Conservation (phyloP, 2,888 invertebrate species). For the Acrocyrtus sp. region DNA sequence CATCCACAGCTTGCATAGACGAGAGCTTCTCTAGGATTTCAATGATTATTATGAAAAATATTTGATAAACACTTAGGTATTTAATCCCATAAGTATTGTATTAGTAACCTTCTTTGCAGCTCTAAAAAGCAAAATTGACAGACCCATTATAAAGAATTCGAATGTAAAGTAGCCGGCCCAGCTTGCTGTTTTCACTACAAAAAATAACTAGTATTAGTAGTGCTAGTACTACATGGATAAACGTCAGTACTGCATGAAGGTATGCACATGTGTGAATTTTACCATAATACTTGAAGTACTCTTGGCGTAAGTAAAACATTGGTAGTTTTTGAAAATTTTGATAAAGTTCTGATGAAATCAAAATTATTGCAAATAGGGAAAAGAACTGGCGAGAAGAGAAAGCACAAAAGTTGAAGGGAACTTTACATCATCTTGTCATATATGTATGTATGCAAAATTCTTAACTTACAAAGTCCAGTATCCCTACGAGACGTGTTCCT, state of each 20-base stretch:
- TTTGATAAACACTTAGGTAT: not conserved
- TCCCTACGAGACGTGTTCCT: slow-evolving; percentile 31
- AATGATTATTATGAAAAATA: not conserved
- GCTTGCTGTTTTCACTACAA: slow-evolving; percentile 27
- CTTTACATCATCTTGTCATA: no score
- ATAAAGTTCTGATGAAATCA: slow-evolving; percentile 36
- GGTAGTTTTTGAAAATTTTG: slow-evolving; percentile 13
- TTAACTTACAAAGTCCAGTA: slow-evolving; percentile 41
- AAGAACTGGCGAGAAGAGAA: no score
- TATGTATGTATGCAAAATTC: no score
- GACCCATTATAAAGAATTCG: slow-evolving; percentile 9
- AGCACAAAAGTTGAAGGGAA: no score
- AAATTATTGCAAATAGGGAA: slow-evolving; percentile 31
- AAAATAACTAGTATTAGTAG: not conserved
- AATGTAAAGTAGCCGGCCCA: slow-evolving; percentile 37
- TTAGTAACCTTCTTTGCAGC: slow-evolving; percentile 34
- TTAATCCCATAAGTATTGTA: not conserved
- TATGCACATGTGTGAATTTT: slow-evolving; percentile 5
- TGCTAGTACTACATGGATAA: no score
- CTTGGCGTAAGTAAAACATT: not conserved
- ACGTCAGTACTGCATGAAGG: no score
- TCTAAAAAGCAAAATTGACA: slow-evolving; percentile 35
- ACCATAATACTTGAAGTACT: slow-evolving; percentile 31
- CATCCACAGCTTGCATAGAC: slow-evolving; percentile 49
- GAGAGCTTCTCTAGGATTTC: slow-evolving; percentile 40